phyloP scores from a whole-genome alignment of 1,140 invertebrate species.

The Drosophila carrolli region DNA sequence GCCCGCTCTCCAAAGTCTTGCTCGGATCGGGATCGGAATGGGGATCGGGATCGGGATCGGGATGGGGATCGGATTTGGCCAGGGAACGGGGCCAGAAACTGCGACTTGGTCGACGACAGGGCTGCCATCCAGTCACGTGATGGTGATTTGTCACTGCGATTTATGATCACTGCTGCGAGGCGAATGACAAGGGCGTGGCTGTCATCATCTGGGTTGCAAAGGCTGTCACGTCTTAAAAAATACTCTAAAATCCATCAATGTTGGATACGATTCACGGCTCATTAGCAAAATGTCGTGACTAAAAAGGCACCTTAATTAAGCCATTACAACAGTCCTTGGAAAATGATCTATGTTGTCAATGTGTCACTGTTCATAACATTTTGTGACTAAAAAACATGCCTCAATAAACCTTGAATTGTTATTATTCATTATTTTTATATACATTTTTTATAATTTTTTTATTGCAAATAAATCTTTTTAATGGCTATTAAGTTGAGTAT shows the following conservation, averaged over 20 bases:
- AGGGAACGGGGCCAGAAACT: slow-evolving; percentile 18
- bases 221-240: background rate
- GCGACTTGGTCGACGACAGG: slow-evolving; percentile 33
- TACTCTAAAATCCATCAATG: background rate
- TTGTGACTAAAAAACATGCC: background rate
- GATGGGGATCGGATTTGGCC: slow-evolving; percentile 1
- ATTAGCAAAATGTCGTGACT: background rate
- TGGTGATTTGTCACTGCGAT: slow-evolving; percentile 62
- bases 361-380: background rate
- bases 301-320: background rate
- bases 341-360: too few relatives aligned
- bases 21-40: too few relatives aligned
- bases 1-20: slow-evolving; percentile 19
- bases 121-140: slow-evolving; percentile 52
- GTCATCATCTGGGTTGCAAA: slow-evolving; percentile 6
- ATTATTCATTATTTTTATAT: too few relatives aligned
- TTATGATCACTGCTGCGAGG: slow-evolving; percentile 34
- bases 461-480: too few relatives aligned
- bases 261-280: background rate
- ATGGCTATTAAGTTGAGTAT: too few relatives aligned
- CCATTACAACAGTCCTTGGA: too few relatives aligned
- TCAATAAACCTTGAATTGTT: too few relatives aligned
- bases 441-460: too few relatives aligned
- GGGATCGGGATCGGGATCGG: background rate
- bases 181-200: background rate